Percentiles rank a stretch among this genome's conserved stretches.
Evolutionary conservation across 2,888 invertebrate genomes (phyloP).

Genomic region (Watsonalla binaria): DNA sequence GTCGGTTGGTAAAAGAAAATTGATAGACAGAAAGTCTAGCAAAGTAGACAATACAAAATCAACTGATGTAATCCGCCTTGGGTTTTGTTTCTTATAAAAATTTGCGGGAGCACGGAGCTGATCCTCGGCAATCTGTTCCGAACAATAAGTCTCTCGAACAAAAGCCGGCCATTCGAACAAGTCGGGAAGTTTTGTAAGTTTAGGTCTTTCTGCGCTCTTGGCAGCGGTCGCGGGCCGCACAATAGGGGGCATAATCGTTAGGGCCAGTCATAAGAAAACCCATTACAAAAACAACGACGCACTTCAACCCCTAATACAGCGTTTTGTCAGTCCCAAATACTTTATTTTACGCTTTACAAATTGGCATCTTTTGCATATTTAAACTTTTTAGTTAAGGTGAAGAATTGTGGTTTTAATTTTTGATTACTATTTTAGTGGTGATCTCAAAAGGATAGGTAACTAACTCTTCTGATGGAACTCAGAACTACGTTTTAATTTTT

Average conservation of each 20-base stretch:
- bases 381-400: too few species aligned
- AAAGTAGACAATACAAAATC: conserved; percentile 7
- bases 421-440: too few species aligned
- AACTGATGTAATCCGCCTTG: conserved; percentile 15
- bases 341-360: conserved; percentile 31
- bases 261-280: conserved; percentile 70
- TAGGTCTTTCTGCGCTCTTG: conserved; percentile 73
- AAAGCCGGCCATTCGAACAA: conserved; percentile 77
- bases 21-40: neutral
- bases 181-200: conserved; percentile 77
- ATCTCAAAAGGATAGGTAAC: too few species aligned
- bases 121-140: conserved; percentile 75
- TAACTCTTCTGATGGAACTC: too few species aligned
- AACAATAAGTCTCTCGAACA: conserved; percentile 77
- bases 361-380: neutral
- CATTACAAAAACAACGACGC: conserved; percentile 74
- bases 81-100: conserved; percentile 35
- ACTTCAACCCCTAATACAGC: conserved; percentile 63
- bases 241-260: conserved; percentile 75
- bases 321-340: conserved; percentile 62
- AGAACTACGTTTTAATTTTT: too few species aligned
- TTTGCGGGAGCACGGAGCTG: conserved; percentile 53
- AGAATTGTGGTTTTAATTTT: too few species aligned
- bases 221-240: conserved; percentile 64
- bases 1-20: neutral